Evolutionary conservation across 2,113 vertebrate genomes (phyloP).

Genomic region (Leptodactylus fuscus): DNA sequence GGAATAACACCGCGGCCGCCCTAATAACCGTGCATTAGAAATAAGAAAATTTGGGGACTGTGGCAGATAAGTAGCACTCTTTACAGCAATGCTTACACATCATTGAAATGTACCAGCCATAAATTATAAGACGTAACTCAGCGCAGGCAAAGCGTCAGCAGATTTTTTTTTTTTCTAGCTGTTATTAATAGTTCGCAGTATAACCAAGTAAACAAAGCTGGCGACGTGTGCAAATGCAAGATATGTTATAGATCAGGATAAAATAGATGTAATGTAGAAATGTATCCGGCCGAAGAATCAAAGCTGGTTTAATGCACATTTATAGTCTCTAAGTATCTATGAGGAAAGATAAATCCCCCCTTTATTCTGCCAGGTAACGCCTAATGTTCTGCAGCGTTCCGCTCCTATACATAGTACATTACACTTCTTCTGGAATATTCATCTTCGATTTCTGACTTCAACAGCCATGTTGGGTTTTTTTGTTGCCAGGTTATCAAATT

Average conservation of each 20-base stretch:
- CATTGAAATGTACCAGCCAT: slow-evolving; percentile 44
- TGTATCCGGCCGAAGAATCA: background rate
- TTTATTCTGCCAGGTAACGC: too few relatives aligned
- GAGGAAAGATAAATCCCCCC: too few relatives aligned
- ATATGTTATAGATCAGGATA: background rate
- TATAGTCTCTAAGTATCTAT: too few relatives aligned
- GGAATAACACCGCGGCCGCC: slow-evolving; percentile 6
- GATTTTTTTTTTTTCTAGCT: background rate
- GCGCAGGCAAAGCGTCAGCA: slow-evolving; percentile 42
- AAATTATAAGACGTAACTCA: slow-evolving; percentile 11
- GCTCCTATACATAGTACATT: too few relatives aligned
- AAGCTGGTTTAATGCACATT: background rate
- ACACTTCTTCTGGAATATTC: too few relatives aligned
- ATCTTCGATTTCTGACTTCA: too few relatives aligned
- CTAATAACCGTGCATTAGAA: slow-evolving; percentile 30
- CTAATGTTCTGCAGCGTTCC: too few relatives aligned
- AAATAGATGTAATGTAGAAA: background rate
- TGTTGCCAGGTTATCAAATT: too few relatives aligned
- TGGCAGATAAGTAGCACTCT: slow-evolving; percentile 37
- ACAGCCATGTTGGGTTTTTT: too few relatives aligned
- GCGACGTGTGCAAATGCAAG: background rate
- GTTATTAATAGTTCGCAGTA: background rate
- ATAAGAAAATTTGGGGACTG: background rate
- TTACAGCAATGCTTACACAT: slow-evolving; percentile 41
- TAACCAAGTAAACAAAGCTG: background rate